Base-by-base conservation (phyloP, 2,113 vertebrate species). In the Psophia crepitans region DNA sequence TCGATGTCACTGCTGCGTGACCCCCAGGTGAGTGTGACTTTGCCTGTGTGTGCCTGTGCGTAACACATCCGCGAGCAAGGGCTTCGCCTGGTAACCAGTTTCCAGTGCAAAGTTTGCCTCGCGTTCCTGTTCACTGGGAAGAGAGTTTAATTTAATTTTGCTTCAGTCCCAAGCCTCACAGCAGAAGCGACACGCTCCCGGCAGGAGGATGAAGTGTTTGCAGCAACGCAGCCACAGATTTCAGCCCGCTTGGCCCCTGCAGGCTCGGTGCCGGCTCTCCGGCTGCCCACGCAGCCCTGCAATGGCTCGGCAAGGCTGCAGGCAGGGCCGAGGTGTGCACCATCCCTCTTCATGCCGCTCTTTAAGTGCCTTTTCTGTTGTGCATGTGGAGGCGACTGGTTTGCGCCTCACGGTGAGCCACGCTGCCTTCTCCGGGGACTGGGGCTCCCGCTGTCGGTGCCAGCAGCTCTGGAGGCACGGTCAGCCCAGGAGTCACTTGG, bases 21-120 rank as follows among this genome's bases (percentile, higher is more conserved):
- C 87, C 88, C 89, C 76, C 89, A 94, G 93, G 96, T 87, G 94
- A 89, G 93, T 20, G 85, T 76, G 84, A 70, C 61, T 91, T 48
- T 81, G 82, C 75, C 85, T 12, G 3, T 1, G 63, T 49, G 63
- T 89, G 90, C 84, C 89, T 19, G 35, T 3, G 44, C 10, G 33
- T 43, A 43, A 84, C 89, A 32, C 75, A 64, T 22, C 89, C 39
- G 11, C 78, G 28, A 61, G 87, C 60, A 2, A 17, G 48, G 61
- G 74, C 60, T 58, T 35, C 11, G 54, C 78, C 23, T 0, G 53
- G 18, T 0, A 32, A 30, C 49, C 88, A 9, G 3, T 53, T 79
- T 58, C 93, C 85, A 58, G 63, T 10, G 16, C 71, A 3, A 84
- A 90, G 90, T 87, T 89, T 44, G 73, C 86, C 70, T 97, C 17